These are phyloP conservation scores for Monarcha castaneiventris DNA, from an alignment of 2,113 vertebrate species.

Conservation along the genomic window DNA sequence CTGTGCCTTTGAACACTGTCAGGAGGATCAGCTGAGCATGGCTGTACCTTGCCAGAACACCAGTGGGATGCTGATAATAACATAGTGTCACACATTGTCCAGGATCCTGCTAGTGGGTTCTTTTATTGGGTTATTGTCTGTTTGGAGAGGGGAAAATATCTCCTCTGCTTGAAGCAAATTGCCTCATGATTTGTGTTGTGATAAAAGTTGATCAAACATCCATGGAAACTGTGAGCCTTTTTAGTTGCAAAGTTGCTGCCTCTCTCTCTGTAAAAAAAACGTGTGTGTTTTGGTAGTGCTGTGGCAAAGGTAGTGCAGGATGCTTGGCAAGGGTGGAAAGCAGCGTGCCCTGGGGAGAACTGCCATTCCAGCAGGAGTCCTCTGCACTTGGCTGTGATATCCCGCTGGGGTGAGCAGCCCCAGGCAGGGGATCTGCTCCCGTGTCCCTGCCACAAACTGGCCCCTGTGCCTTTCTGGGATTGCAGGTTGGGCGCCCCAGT, in stretches of 20 bases:
- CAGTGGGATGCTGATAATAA: neutral
- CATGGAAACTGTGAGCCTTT: neutral
- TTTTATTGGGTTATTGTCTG: neutral
- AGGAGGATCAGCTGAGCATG: neutral
- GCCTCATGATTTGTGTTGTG: neutral
- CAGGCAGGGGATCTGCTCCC: neutral
- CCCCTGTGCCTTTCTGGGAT: fast-evolving
- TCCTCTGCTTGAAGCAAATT: neutral
- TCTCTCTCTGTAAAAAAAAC: neutral
- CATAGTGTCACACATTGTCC: neutral
- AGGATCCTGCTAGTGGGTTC: neutral
- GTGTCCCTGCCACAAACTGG: neutral
- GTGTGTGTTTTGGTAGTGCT: neutral
- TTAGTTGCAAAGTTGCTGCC: neutral
- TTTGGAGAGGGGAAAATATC: neutral
- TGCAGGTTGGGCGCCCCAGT: fast-evolving
- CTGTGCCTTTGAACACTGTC: neutral
- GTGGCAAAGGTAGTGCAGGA: neutral
- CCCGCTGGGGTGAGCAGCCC: fast-evolving
- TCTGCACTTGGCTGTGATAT: fast-evolving
- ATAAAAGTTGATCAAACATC: neutral
- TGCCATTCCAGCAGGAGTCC: neutral
- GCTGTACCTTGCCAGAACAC: neutral
- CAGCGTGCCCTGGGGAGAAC: neutral
- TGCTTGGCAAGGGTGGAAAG: neutral